A percentile compares a stretch with the other conserved stretches of the same genome.
Evolutionary conservation across 2,113 vertebrate species (phyloP).

Genomic region (Syngnathus floridae): DNA sequence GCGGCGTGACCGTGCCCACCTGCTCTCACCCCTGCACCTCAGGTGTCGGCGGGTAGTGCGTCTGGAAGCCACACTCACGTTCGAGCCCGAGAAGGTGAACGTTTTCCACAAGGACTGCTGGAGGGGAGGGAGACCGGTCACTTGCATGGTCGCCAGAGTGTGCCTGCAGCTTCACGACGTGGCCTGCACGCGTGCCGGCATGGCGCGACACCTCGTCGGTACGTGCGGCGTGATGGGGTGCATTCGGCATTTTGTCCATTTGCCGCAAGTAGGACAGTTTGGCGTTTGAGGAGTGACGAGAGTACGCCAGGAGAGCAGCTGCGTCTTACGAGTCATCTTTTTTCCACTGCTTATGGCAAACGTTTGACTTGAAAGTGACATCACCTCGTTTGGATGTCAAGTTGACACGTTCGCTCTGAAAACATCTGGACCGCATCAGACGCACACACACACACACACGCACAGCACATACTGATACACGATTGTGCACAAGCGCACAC

Average conservation of each 20-base stretch:
- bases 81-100: slow-evolving; percentile 89
- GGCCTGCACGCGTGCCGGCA: neutral
- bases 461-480: too few relatives aligned
- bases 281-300: too few relatives aligned
- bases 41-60: slow-evolving; percentile 89
- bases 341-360: neutral
- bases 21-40: neutral
- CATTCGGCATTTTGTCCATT: too few relatives aligned
- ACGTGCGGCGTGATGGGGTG: slow-evolving; percentile 8
- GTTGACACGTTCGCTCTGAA: neutral
- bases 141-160: slow-evolving; percentile 78
- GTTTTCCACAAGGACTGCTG: slow-evolving; percentile 88
- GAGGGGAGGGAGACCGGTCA: slow-evolving; percentile 79
- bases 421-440: neutral
- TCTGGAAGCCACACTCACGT: slow-evolving; percentile 76
- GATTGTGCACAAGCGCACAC: too few relatives aligned
- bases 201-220: slow-evolving; percentile 24
- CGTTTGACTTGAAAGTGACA: neutral
- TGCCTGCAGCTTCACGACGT: slow-evolving; percentile 79
- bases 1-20: neutral
- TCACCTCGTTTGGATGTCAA: neutral
- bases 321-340: neutral
- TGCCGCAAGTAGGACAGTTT: too few relatives aligned
- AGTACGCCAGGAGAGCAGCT: too few relatives aligned
- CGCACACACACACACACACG: too few relatives aligned